phyloP scores from a whole-genome alignment of 1,140 invertebrate genomes.

The Sweltsa coloradensis region DNA sequence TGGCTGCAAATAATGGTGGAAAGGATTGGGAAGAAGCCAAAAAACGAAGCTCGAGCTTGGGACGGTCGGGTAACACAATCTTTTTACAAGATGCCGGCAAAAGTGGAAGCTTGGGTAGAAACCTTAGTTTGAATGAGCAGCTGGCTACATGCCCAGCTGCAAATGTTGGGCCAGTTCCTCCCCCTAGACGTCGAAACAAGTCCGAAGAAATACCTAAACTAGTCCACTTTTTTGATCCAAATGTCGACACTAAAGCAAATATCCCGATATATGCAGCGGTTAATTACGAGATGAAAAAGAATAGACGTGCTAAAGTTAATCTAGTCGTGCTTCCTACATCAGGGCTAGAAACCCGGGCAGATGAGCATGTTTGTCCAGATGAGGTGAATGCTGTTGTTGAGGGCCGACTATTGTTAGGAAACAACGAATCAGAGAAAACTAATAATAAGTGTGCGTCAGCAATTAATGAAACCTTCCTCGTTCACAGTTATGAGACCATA shows the following conservation, averaged over 20 bases:
- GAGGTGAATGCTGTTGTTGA: background rate
- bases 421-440: background rate
- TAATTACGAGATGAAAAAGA: conserved; percentile 13
- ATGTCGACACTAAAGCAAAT: background rate
- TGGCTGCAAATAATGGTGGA: too few species aligned
- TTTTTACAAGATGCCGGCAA: background rate
- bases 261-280: conserved; percentile 10
- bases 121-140: background rate
- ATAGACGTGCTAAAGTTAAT: conserved; percentile 1
- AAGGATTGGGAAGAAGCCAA: too few species aligned
- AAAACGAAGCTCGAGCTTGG: too few species aligned
- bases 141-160: background rate
- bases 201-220: background rate
- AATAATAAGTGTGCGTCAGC: background rate
- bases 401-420: background rate
- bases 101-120: conserved; percentile 9
- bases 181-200: conserved; percentile 7
- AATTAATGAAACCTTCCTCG: background rate
- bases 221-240: background rate
- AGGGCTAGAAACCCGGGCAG: background rate
- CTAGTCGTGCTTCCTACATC: background rate
- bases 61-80: too few species aligned
- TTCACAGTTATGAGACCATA: too few species aligned
- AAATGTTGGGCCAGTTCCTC: conserved; percentile 1
- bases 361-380: background rate